Conservation (phyloP, 2,113 vertebrate species). For the Rhizomys pruinosus region DNA sequence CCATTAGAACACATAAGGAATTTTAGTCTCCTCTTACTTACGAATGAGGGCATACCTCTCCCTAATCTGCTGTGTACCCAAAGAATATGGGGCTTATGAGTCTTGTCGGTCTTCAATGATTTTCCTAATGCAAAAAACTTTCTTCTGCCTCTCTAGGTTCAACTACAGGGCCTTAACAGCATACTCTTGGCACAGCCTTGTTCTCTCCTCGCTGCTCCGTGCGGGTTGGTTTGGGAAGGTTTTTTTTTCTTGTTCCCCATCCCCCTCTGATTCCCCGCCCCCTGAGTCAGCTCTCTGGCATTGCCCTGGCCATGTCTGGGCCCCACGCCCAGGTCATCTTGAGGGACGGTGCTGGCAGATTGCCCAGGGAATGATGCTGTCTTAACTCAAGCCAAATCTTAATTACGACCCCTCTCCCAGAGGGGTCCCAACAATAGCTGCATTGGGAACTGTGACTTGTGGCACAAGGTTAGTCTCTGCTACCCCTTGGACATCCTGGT, state of each 20-base stretch:
- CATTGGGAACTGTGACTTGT: not conserved
- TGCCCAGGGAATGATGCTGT: constrained; percentile 60
- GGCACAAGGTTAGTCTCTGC: not conserved
- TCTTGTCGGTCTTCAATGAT: not conserved
- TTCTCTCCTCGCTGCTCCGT: constrained; percentile 40
- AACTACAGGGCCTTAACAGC: not conserved
- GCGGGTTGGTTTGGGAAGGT: too few species aligned
- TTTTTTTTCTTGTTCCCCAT: too few species aligned
- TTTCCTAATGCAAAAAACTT: too few species aligned
- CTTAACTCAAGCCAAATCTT: constrained; percentile 66
- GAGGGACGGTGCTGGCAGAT: constrained; percentile 67
- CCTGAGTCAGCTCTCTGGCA: constrained; percentile 77
- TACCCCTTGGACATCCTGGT: not conserved
- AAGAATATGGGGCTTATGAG: not conserved
- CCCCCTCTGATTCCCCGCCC: too few species aligned
- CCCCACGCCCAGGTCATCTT: constrained; percentile 76
- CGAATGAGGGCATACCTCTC: not conserved
- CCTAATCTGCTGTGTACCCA: not conserved
- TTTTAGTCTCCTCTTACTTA: constrained; percentile 14
- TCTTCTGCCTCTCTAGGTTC: too few species aligned
- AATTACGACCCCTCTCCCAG: constrained; percentile 52
- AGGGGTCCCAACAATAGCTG: constrained; percentile 31
- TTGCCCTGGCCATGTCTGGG: constrained; percentile 74
- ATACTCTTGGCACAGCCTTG: not conserved
- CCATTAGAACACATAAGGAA: constrained; percentile 40